Conservation (phyloP, 2,113 vertebrate genomes). For the Scortum barcoo region DNA sequence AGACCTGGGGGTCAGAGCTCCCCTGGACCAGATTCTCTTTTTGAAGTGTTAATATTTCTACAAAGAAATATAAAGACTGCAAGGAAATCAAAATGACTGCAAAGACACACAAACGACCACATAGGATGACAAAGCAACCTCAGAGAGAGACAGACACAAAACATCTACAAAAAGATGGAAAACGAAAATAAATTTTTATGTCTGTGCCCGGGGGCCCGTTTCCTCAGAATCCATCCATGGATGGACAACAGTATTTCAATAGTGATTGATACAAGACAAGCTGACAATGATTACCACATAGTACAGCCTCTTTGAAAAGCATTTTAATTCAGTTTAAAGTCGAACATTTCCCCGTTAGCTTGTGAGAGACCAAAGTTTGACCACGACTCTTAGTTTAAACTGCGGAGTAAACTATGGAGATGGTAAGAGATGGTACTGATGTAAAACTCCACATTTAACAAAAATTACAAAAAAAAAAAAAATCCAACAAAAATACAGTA, state of each 20-base stretch:
- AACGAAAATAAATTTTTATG: too few species aligned
- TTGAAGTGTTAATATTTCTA: too few species aligned
- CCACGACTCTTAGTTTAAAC: conserved; percentile 26
- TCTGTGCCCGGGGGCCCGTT: neutral
- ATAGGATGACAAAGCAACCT: neutral
- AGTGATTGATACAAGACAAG: neutral
- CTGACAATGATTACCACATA: conserved; percentile 21
- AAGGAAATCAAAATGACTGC: neutral
- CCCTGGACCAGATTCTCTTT: neutral
- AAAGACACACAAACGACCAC: neutral
- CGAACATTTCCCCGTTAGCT: conserved; percentile 42
- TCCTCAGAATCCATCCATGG: neutral
- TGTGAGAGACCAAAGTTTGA: conserved; percentile 44
- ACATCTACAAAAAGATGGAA: neutral
- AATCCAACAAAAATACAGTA: conserved; percentile 38
- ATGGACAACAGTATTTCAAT: neutral
- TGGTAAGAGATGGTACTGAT: neutral
- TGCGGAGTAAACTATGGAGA: conserved; percentile 6
- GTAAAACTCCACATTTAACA: conserved; percentile 5
- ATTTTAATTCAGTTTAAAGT: conserved; percentile 50
- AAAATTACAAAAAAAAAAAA: neutral
- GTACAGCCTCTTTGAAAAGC: conserved; percentile 46
- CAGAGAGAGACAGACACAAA: neutral
- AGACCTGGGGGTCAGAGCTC: neutral
- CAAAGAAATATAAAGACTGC: neutral